These are phyloP conservation scores for Enteromius treurensis DNA, from an alignment of 2,797 vertebrate species.

Conservation along the genomic window DNA sequence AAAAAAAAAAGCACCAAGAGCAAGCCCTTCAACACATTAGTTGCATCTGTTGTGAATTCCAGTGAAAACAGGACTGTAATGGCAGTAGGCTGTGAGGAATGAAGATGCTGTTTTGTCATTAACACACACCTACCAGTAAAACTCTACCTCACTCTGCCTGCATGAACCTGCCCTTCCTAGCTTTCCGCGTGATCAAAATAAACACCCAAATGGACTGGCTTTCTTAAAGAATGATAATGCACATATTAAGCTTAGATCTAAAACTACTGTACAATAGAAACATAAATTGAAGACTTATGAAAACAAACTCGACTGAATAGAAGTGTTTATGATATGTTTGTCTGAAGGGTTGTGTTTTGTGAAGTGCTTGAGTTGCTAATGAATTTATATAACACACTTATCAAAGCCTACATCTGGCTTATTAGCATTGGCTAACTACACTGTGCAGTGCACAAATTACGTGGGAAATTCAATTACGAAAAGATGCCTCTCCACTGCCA, in stretches of 20 bases:
- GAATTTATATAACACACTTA: constrained; percentile 32
- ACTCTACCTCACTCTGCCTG: constrained; percentile 12
- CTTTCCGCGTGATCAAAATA: background rate
- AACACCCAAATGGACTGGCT: background rate
- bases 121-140: constrained; percentile 28
- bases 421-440: constrained; percentile 27
- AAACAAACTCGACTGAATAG: constrained; percentile 17
- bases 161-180: constrained; percentile 18
- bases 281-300: background rate
- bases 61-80: background rate
- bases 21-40: background rate
- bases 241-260: background rate
- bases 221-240: background rate
- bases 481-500: constrained; percentile 46
- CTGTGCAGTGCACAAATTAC: constrained; percentile 5
- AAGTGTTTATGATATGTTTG: constrained; percentile 26
- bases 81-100: background rate
- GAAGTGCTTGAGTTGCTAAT: constrained; percentile 33
- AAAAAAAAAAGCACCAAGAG: background rate
- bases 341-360: constrained; percentile 2
- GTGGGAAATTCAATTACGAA: constrained; percentile 48
- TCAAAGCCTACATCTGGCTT: constrained; percentile 31
- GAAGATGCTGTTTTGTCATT: background rate
- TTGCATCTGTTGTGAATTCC: background rate
- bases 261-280: background rate